Conservation (phyloP, 1,140 invertebrate species). For the Conus ventricosus region DNA sequence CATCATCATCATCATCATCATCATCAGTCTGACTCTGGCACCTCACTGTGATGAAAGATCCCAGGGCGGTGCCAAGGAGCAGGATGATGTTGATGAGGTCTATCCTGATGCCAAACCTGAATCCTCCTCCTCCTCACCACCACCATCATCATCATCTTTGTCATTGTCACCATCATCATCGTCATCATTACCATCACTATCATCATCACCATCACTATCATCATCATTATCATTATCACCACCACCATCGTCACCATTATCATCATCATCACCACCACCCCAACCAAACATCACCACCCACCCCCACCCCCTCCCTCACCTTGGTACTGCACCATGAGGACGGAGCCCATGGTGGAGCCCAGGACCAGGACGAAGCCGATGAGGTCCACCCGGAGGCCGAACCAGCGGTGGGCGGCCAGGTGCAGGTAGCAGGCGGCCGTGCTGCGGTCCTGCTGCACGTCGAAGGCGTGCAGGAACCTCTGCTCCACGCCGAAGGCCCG, state of each 20-base stretch:
- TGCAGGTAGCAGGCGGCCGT: conserved; percentile 58
- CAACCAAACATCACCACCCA: background rate
- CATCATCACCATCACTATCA: conserved; percentile 31
- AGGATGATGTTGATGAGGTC: background rate
- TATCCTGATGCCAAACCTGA: too few relatives aligned
- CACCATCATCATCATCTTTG: conserved; percentile 12
- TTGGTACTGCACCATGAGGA: conserved; percentile 52
- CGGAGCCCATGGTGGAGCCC: conserved; percentile 42
- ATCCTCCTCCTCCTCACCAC: too few relatives aligned
- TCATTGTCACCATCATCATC: conserved; percentile 8
- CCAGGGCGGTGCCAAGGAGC: too few relatives aligned
- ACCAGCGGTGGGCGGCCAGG: conserved; percentile 57
- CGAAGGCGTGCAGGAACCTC: conserved; percentile 58
- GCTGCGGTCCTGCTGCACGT: conserved; percentile 55
- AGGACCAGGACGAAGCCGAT: conserved; percentile 48
- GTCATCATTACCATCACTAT: conserved; percentile 23
- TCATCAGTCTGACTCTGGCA: too few relatives aligned
- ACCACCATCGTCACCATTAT: conserved; percentile 10
- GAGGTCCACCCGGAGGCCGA: conserved; percentile 56
- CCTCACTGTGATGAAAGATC: too few relatives aligned
- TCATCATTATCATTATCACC: conserved; percentile 24
- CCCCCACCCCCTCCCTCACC: conserved; percentile 7
- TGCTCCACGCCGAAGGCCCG: conserved; percentile 54
- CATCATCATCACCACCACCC: conserved; percentile 11
- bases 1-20: too few relatives aligned